Base-by-base conservation (phyloP, 2,888 invertebrate genomes). In the Diloba caeruleocephala region DNA sequence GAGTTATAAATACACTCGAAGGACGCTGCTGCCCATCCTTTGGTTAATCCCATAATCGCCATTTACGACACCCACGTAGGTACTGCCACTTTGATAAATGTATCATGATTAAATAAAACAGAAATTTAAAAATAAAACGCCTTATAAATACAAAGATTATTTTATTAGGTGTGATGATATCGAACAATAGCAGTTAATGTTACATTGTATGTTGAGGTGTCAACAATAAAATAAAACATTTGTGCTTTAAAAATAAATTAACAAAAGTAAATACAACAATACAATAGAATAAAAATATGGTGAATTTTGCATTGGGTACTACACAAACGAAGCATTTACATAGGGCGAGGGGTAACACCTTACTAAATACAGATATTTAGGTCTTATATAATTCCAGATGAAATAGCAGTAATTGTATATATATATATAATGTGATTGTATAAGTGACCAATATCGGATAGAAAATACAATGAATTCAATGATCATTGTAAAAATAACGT, bases 231-330 rank as follows among this genome's bases (percentile, higher is more conserved):
- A 90, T 90, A 89, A 93, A 88, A 88, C 88, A 85, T 89, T 89
- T 92, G 93, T 93, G 93, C 91, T 84, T 83, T 71, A 89, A 86
- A 89, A 92, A 89, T 91, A 92, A 92, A 90, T 91, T 90, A 92
- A 92, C 92, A 91, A 90, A 89, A 88, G 81, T 89, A 89, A 88
- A 88, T 89, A 90, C 85, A 92, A 92, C 91, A 90, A 82, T 81
- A 82, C 73, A 81, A 83, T 79, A 79, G 78, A 69, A 85, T 87
- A 85, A 82, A 80, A 87, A 77, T 76, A 83, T 70, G 59, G 79
- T 82, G 79, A 63, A 68, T 64, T 72, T 71, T 76, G 67, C 72
- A 65, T 73, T n/a, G n/a, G n/a, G n/a, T 72, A 69, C 76, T 84
- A 86, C 76, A 83, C 78, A 85, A 87, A 84, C 74, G 68, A 89